These are phyloP conservation scores for Proisotoma minuta DNA, from an alignment of 2,888 invertebrate genomes.

Conservation along the genomic window DNA sequence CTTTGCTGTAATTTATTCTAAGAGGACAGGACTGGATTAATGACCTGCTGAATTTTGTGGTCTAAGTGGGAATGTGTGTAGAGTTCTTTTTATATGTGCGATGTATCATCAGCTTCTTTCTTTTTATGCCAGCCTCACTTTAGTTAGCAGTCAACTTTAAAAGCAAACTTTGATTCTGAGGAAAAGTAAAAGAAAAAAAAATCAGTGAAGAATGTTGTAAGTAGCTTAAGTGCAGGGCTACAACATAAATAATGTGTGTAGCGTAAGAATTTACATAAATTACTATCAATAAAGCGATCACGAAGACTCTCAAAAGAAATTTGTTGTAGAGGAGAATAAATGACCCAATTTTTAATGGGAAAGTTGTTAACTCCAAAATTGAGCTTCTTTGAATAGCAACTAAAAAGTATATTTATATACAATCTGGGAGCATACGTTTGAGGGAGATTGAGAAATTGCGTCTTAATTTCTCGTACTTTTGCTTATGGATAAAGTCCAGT, in stretches of 20 bases:
- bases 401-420: no score
- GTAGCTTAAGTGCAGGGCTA: neutral
- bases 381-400: no score
- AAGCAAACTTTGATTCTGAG: constrained; percentile 13
- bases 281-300: neutral
- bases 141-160: neutral
- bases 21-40: no score
- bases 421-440: no score
- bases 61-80: constrained; percentile 5
- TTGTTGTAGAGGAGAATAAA: constrained; percentile 11
- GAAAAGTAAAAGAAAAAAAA: neutral
- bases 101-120: constrained; percentile 15
- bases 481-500: no score
- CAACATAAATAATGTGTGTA: neutral
- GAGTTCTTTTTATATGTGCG: neutral
- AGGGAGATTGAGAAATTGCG: no score
- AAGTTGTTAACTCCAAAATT: constrained; percentile 19
- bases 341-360: constrained; percentile 15
- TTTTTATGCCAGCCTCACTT: neutral
- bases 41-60: no score
- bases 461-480: no score
- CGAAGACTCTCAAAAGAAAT: neutral
- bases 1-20: no score
- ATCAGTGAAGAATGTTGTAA: neutral
- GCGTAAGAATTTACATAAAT: neutral